Conservation (phyloP, 2,888 invertebrate species). For the Hemicrepidius hirtus region DNA sequence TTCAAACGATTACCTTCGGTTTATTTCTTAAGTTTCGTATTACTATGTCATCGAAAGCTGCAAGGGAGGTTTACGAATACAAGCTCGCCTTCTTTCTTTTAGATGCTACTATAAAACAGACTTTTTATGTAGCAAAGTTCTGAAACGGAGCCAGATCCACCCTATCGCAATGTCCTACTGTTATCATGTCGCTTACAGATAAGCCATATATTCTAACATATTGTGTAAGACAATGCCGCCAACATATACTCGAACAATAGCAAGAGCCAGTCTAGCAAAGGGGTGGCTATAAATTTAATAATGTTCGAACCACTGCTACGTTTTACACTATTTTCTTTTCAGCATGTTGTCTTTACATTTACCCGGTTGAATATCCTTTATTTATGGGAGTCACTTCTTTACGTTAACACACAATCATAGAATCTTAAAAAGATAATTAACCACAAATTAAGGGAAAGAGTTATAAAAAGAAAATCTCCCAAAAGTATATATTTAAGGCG, state of each 20-base stretch:
- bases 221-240: conserved; percentile 52
- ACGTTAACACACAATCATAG: not conserved
- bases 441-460: too few relatives aligned
- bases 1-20: conserved; percentile 49
- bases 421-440: not conserved
- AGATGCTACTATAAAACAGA: conserved; percentile 10
- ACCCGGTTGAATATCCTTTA: not conserved
- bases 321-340: not conserved
- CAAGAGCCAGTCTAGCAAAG: conserved; percentile 43
- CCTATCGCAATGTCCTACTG: conserved; percentile 60
- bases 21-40: conserved; percentile 45
- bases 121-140: conserved; percentile 42
- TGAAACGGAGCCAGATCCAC: conserved; percentile 46
- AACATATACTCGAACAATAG: conserved; percentile 50
- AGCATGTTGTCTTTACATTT: not conserved
- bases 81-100: conserved; percentile 8
- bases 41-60: conserved; percentile 40
- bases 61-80: conserved; percentile 10
- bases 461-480: too few relatives aligned
- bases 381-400: not conserved
- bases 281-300: conserved; percentile 50
- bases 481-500: too few relatives aligned
- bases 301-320: conserved; percentile 37
- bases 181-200: conserved; percentile 66
- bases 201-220: conserved; percentile 53